A percentile compares a stretch with the other conserved stretches of the same genome.
Conservation (phyloP, 2,888 invertebrate species). For the Lydus trimaculatus region DNA sequence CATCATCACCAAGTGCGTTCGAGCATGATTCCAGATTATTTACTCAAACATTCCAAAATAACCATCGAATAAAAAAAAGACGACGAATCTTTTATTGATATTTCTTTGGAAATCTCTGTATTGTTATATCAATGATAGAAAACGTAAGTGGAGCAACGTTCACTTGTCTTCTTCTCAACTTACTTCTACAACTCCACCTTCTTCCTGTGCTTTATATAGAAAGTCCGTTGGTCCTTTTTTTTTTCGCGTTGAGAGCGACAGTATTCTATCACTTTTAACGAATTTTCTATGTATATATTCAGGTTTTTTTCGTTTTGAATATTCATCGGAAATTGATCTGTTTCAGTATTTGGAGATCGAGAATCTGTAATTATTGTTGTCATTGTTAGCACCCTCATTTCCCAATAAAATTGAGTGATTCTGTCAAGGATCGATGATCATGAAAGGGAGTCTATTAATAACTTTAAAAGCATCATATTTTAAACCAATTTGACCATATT, state of each 20-base stretch:
- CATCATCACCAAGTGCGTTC: slow-evolving; percentile 22
- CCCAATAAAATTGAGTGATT: background rate
- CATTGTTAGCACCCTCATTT: background rate
- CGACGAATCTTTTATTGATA: background rate
- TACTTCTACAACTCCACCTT: slow-evolving; percentile 50
- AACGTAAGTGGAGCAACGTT: slow-evolving; percentile 46
- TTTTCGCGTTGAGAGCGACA: slow-evolving; percentile 48
- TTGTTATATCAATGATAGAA: slow-evolving; percentile 28
- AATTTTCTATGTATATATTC: slow-evolving; percentile 41
- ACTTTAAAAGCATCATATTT: slow-evolving; percentile 53
- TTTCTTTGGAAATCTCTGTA: slow-evolving; percentile 6
- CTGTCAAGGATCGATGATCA: background rate
- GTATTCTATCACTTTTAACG: slow-evolving; percentile 48
- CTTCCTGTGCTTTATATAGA: slow-evolving; percentile 54
- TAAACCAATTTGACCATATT: slow-evolving; percentile 61
- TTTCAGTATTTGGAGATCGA: too few relatives aligned
- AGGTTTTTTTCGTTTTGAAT: background rate
- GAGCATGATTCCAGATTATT: slow-evolving; percentile 29
- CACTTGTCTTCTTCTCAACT: slow-evolving; percentile 54
- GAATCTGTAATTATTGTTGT: too few relatives aligned
- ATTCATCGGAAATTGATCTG: too few relatives aligned
- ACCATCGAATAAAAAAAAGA: background rate
- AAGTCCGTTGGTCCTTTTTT: slow-evolving; percentile 52
- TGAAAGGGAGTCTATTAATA: slow-evolving; percentile 48
- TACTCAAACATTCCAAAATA: slow-evolving; percentile 13